Base-by-base conservation (phyloP, 2,113 vertebrate species). In the Zosterops borbonicus region DNA sequence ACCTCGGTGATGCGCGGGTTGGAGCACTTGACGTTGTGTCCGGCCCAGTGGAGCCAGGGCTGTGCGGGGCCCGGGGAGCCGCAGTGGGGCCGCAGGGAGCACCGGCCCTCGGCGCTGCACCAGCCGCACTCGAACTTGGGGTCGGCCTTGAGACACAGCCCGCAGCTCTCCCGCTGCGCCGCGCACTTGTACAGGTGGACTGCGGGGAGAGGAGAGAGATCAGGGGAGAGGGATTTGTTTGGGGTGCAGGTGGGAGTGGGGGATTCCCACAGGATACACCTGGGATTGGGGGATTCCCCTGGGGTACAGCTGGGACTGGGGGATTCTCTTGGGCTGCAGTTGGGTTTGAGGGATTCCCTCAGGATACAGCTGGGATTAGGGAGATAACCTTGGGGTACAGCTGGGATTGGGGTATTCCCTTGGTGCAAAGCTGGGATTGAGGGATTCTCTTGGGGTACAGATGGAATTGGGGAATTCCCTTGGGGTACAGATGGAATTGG, bases 1-100 rank as follows among this genome's bases (percentile, higher is more conserved):
- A 99, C 99, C 99, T 99, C 99, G 0, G 99, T 99, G 98, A 99
- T 99, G 84, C 99, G 99, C 4, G 99, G 99, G 97, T 99, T 99
- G 97, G 99, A 99, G 95, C 99, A 99, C 97, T 99, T 99, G 92
- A 99, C 99, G 14, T 99, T 99, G 87, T 96, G 97, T 94, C 98
- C 98, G 98, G 98, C 98, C 98, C 99, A 98, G 97, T 99, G 97
- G 4, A 99, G 98, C 99, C 99, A 99, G 95, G 98, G 99, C 91
- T 95, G 98, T 70, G 98, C 86, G 8, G 25, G 13, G 6, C 98
- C 85, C 89, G 98, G 89, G 78, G 95, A 21, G 5, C 97, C 69
- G 94, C 99, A 99, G 96, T 99, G 99, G 35, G 98, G 98, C 28
- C 97, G 97, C 77, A 99, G 98, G 1, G 98, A 98, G 71, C 99